Evolutionary conservation across 2,113 vertebrate genomes (phyloP).

Genomic region (Percina caprodes): DNA sequence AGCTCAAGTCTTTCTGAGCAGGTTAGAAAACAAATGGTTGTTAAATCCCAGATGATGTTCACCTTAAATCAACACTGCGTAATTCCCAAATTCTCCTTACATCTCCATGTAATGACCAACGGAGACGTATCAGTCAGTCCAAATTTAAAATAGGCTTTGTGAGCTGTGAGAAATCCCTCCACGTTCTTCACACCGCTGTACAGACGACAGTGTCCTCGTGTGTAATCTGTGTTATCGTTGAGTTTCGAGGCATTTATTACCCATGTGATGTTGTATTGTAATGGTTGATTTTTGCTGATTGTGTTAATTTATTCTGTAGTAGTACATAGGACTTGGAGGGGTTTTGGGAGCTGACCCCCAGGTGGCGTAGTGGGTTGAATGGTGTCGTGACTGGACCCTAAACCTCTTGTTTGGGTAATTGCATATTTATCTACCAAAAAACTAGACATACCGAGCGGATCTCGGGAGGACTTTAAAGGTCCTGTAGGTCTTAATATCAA

Average conservation of each 20-base stretch:
- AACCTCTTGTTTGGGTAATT: background rate
- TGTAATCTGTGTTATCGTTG: slow-evolving; percentile 24
- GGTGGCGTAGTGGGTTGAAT: slow-evolving; percentile 34
- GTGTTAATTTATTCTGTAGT: slow-evolving; percentile 75
- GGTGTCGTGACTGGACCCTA: background rate
- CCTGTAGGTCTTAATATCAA: background rate
- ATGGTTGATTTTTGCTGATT: slow-evolving; percentile 53
- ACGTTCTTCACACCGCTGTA: too few relatives aligned
- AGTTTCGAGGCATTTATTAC: slow-evolving; percentile 23
- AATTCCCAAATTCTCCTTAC: background rate
- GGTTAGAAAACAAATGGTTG: background rate
- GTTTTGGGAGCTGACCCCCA: slow-evolving; percentile 11
- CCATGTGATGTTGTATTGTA: slow-evolving; percentile 44
- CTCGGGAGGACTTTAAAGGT: background rate
- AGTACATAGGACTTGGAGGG: slow-evolving; percentile 9
- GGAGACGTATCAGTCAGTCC: background rate
- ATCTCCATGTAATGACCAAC: background rate
- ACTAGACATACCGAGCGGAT: background rate
- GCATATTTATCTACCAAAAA: slow-evolving; percentile 24
- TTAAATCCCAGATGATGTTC: background rate
- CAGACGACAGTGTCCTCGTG: slow-evolving; percentile 1
- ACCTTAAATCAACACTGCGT: background rate
- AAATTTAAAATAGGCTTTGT: background rate
- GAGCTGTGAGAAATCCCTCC: slow-evolving; percentile 32
- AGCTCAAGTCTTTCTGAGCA: too few relatives aligned